A percentile compares a stretch with the other conserved stretches of the same genome.
Evolutionary conservation across 2,888 invertebrate species (phyloP).

Genomic region (Thumatha senex): DNA sequence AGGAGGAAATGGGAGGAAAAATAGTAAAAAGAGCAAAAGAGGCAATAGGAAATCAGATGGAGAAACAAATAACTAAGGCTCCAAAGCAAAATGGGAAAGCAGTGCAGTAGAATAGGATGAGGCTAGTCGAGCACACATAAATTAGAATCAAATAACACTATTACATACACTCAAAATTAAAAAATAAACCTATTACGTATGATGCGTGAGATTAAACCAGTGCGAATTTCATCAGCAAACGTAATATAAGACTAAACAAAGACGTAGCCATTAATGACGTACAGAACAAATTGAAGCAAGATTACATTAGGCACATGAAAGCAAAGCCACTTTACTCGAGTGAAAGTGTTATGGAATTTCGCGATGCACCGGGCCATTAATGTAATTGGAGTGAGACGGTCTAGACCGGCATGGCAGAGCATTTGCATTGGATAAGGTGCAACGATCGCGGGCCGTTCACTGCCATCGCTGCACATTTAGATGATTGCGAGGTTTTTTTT

Average conservation of each 20-base stretch:
- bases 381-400: slow-evolving; percentile 70
- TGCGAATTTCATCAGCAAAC: slow-evolving; percentile 26
- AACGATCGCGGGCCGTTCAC: slow-evolving; percentile 24
- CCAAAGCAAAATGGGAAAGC: too few relatives aligned
- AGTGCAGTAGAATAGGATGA: not conserved
- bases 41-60: too few relatives aligned
- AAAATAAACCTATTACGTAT: slow-evolving; percentile 11
- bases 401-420: slow-evolving; percentile 34
- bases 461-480: slow-evolving; percentile 6
- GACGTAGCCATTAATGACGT: slow-evolving; percentile 27
- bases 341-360: slow-evolving; percentile 73
- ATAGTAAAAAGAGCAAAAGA: too few relatives aligned
- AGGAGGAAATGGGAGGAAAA: too few relatives aligned
- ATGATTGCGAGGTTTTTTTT: too few relatives aligned
- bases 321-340: slow-evolving; percentile 60
- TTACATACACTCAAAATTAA: not conserved
- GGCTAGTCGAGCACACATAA: not conserved
- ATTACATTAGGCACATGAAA: slow-evolving; percentile 57
- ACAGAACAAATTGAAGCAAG: slow-evolving; percentile 28
- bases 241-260: slow-evolving; percentile 24
- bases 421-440: slow-evolving; percentile 24
- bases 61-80: too few relatives aligned
- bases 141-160: not conserved
- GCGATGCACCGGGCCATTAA: slow-evolving; percentile 64
- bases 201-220: slow-evolving; percentile 13